phyloP scores from a whole-genome alignment of 2,797 vertebrate genomes.

The Sebastes minor region DNA sequence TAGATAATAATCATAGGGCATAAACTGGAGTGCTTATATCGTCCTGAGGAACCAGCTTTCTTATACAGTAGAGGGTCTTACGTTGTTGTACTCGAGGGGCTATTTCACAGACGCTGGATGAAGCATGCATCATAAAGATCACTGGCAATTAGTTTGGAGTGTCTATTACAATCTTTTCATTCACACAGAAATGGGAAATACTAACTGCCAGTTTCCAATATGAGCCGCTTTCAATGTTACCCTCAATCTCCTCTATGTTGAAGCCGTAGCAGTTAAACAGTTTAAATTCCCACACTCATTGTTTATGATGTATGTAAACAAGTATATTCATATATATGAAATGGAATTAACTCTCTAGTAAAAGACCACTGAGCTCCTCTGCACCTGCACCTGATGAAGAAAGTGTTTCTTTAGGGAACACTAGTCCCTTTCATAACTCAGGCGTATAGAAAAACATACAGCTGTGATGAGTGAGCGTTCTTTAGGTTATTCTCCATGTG shows the following conservation, averaged over 20 bases:
- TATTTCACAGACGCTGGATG: slow-evolving; percentile 44
- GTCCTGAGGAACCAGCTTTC: slow-evolving; percentile 23
- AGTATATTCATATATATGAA: not conserved
- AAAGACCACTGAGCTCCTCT: not conserved
- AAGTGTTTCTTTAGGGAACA: slow-evolving; percentile 31
- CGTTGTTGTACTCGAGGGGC: slow-evolving; percentile 30
- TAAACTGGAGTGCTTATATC: slow-evolving; percentile 33
- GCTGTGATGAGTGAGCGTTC: slow-evolving; percentile 43
- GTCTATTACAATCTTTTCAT: slow-evolving; percentile 39
- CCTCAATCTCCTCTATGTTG: slow-evolving; percentile 7
- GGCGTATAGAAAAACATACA: slow-evolving; percentile 5
- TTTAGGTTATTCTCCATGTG: slow-evolving; percentile 4
- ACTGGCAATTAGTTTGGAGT: slow-evolving; percentile 44
- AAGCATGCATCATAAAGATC: slow-evolving; percentile 51
- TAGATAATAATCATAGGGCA: slow-evolving; percentile 47
- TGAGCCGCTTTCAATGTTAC: slow-evolving; percentile 3
- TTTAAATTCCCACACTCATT: slow-evolving; percentile 17
- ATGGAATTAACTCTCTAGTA: not conserved
- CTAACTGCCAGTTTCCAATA: slow-evolving; percentile 23
- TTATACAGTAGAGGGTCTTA: slow-evolving; percentile 19
- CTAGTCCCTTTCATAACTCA: slow-evolving; percentile 36
- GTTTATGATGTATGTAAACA: not conserved
- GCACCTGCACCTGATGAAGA: slow-evolving; percentile 31
- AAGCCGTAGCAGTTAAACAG: slow-evolving; percentile 4
- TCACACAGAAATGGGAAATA: slow-evolving; percentile 35